These are phyloP conservation scores for Polia nebulosa DNA, from an alignment of 2,888 invertebrate species.

Conservation along the genomic window DNA sequence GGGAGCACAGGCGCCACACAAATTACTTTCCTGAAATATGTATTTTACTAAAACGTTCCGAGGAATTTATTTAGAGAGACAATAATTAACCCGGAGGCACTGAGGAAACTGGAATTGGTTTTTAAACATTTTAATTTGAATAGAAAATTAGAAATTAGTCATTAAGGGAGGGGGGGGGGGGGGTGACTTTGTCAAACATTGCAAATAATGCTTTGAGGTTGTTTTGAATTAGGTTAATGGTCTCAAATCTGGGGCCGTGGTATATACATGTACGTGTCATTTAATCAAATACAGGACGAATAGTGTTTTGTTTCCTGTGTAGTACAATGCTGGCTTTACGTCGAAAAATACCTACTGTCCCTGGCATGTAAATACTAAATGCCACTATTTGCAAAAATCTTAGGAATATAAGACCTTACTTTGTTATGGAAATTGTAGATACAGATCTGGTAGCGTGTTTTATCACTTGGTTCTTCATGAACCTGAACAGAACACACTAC, in stretches of 20 bases:
- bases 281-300: too few species aligned
- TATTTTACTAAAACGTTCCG: constrained; percentile 38
- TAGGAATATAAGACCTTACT: too few species aligned
- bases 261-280: not conserved
- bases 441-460: too few species aligned
- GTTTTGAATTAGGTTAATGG: not conserved
- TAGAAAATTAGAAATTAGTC: constrained; percentile 37
- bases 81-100: constrained; percentile 38
- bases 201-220: constrained; percentile 24
- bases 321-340: too few species aligned
- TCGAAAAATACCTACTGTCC: too few species aligned
- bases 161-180: not conserved
- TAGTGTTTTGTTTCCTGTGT: too few species aligned
- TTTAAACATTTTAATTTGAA: constrained; percentile 56
- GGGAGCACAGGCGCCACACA: constrained; percentile 31
- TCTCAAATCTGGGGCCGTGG: not conserved
- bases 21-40: constrained; percentile 46
- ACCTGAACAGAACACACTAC: too few species aligned
- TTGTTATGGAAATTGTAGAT: too few species aligned
- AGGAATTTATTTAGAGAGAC: constrained; percentile 47
- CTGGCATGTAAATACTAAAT: too few species aligned
- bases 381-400: too few species aligned
- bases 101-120: constrained; percentile 33
- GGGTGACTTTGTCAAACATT: constrained; percentile 8
- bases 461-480: too few species aligned